Percentiles rank a stretch among this genome's conserved stretches.
Evolutionary conservation across 2,888 invertebrate species (phyloP).

Genomic region (Platypus cylindrus): DNA sequence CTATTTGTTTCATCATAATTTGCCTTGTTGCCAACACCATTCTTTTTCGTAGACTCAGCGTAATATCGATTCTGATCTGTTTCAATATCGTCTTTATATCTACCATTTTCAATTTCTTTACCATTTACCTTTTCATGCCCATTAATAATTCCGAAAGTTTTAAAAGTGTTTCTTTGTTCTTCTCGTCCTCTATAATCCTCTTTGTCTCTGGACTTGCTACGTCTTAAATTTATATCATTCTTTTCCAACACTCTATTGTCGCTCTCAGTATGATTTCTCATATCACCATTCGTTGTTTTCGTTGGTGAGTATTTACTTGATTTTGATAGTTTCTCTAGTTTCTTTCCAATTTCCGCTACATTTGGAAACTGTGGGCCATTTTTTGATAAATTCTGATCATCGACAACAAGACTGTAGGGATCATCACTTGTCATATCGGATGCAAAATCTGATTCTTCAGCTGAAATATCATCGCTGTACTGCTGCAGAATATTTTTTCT

Average conservation of each 20-base stretch:
- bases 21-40: constrained; percentile 25
- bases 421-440: constrained; percentile 59
- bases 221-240: constrained; percentile 20
- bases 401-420: constrained; percentile 73
- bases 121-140: constrained; percentile 29
- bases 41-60: constrained; percentile 18
- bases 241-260: constrained; percentile 23
- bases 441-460: constrained; percentile 43
- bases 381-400: constrained; percentile 36
- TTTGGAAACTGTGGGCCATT: constrained; percentile 34
- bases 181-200: constrained; percentile 26
- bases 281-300: constrained; percentile 10
- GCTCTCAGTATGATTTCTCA: constrained; percentile 14
- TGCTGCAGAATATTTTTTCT: constrained; percentile 60
- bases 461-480: constrained; percentile 46
- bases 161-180: constrained; percentile 27
- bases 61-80: constrained; percentile 26
- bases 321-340: constrained; percentile 34
- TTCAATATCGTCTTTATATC: constrained; percentile 17
- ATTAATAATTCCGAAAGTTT: constrained; percentile 30
- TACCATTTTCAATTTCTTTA: constrained; percentile 24
- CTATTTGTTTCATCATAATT: too few species aligned
- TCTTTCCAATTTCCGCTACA: constrained; percentile 35
- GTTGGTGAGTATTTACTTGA: constrained; percentile 31
- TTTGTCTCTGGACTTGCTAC: constrained; percentile 21